phyloP scores from a whole-genome alignment of 2,888 invertebrate genomes.

The Folsomia candida region DNA sequence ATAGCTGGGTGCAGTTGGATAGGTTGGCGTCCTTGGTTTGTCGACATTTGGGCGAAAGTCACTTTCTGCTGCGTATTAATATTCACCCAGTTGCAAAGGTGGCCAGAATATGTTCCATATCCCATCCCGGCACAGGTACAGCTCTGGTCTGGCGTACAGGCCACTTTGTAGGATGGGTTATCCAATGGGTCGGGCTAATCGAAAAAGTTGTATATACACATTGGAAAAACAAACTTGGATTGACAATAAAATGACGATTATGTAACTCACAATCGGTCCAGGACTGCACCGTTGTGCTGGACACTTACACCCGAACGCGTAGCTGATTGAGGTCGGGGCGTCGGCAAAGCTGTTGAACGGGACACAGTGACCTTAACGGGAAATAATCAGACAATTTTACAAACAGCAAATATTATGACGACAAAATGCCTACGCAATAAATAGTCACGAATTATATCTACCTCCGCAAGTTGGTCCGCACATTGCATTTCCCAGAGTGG shows the following conservation, averaged over 20 bases:
- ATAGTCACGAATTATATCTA: background rate
- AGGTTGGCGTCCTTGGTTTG: no score
- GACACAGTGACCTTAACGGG: background rate
- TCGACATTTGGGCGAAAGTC: no score
- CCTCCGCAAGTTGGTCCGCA: constrained; percentile 12
- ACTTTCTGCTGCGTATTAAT: no score
- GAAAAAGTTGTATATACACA: no score
- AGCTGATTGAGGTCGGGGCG: background rate
- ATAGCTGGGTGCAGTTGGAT: background rate
- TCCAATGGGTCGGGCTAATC: background rate
- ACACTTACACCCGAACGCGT: constrained; percentile 12
- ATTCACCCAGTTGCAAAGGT: constrained; percentile 10
- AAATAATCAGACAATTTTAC: background rate
- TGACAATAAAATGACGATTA: no score
- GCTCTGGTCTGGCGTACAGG: background rate
- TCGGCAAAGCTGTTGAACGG: background rate
- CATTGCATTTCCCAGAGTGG: background rate
- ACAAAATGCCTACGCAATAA: no score
- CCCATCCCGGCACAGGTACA: background rate
- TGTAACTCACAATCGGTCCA: background rate
- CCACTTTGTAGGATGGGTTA: background rate
- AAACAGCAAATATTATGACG: no score
- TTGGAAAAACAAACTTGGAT: no score
- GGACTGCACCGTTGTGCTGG: background rate
- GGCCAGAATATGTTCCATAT: background rate